These are phyloP conservation scores for Apodemia duryi DNA, from an alignment of 2,888 invertebrate genomes.

Conservation along the genomic window DNA sequence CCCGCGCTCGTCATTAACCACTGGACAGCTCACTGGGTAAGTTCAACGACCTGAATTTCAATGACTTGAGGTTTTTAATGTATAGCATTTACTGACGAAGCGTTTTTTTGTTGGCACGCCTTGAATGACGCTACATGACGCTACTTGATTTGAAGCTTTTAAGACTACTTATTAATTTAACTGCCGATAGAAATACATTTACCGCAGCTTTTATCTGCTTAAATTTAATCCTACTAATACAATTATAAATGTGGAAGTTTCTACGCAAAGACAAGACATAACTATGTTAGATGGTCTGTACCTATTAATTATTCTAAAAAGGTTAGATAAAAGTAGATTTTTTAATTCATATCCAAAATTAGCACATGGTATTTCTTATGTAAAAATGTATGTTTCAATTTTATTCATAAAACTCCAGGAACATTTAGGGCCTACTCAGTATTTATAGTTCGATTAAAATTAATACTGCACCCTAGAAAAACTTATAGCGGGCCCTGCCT, in stretches of 20 bases:
- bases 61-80: constrained; percentile 1
- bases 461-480: too few relatives aligned
- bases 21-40: constrained; percentile 91
- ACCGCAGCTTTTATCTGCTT: background rate
- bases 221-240: background rate
- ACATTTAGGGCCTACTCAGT: too few relatives aligned
- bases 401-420: too few relatives aligned
- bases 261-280: background rate
- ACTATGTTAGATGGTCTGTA: background rate
- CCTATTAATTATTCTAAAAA: background rate
- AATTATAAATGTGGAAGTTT: background rate
- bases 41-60: constrained; percentile 28
- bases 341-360: too few relatives aligned
- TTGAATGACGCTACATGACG: background rate
- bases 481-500: too few relatives aligned
- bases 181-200: background rate
- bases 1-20: constrained; percentile 88
- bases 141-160: background rate
- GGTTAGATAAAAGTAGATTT: background rate
- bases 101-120: background rate
- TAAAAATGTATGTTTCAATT: too few relatives aligned
- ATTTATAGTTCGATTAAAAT: too few relatives aligned
- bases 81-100: background rate
- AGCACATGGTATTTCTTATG: too few relatives aligned
- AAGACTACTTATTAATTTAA: background rate